Evolutionary conservation across 2,113 vertebrate species (phyloP).

Genomic region (Hippocampus guttulatus): DNA sequence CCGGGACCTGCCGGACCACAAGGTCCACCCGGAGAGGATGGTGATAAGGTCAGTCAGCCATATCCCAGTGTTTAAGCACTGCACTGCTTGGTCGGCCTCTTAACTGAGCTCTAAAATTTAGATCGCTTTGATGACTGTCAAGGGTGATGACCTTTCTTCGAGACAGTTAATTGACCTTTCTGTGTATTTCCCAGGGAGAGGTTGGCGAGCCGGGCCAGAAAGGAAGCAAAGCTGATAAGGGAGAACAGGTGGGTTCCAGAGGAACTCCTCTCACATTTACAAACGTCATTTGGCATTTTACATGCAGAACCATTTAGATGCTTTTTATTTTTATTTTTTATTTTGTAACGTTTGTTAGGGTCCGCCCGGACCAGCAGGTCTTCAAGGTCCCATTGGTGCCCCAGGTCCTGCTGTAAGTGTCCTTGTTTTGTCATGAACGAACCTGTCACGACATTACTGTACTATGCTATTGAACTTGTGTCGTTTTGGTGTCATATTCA

Average conservation of each 20-base stretch:
- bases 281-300: background rate
- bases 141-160: background rate
- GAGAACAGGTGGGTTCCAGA: slow-evolving; percentile 81
- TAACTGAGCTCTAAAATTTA: background rate
- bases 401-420: slow-evolving; percentile 92
- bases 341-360: slow-evolving; percentile 74
- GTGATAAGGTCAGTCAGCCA: slow-evolving; percentile 84
- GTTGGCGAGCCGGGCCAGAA: slow-evolving; percentile 95
- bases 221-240: slow-evolving; percentile 94
- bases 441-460: too few species aligned
- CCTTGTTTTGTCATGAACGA: background rate
- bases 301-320: background rate
- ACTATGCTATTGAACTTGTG: background rate
- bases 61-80: background rate
- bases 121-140: background rate
- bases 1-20: slow-evolving; percentile 92
- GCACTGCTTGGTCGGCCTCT: background rate
- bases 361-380: slow-evolving; percentile 89
- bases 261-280: background rate
- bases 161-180: slow-evolving; percentile 5
- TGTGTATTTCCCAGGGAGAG: slow-evolving; percentile 81
- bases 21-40: slow-evolving; percentile 94
- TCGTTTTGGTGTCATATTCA: background rate
- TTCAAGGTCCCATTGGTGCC: slow-evolving; percentile 90
- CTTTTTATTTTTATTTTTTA: slow-evolving; percentile 17